Base-by-base conservation (phyloP, 2,797 vertebrate species). In the Hipposideros larvatus region DNA sequence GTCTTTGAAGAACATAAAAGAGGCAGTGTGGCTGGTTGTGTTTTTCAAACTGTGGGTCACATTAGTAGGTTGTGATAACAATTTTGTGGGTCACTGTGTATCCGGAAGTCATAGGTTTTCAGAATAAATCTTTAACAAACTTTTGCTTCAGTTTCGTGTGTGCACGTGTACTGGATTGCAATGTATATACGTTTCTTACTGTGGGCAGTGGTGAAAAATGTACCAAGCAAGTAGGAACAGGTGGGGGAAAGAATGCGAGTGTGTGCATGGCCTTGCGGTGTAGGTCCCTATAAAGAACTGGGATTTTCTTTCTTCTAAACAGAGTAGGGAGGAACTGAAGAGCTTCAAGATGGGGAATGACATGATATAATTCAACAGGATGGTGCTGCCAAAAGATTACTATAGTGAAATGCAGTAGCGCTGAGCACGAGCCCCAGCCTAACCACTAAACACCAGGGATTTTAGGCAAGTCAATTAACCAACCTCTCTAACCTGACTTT, bases 71-170 rank as follows among this genome's bases (percentile, higher is more conserved):
- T 95, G 75, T 66, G 73, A 74, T 79, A n/a, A 55, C 85, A 95
- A 79, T 71, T 83, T 92, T 86, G 82, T 86, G 59, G 53, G 41
- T 88, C 59, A 88, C 0, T 84, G 53, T 1, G 53, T 1, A 75
- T 22, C 46, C 85, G 22, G 63, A 15, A 91, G 46, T 78, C 70
- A 79, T 28, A 94, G 59, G 84, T 48, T 95, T 97, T 96, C 86
- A 61, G 63, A 96, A 4, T 22, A 95, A 91, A 28, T 43, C 80
- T 77, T 92, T 78, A 95, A 90, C 65, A 46, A 95, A 93, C 19
- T 90, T 87, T 48, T 77, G 65, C 18, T 92, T 91, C 26, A 37
- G 80, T 65, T 83, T 41, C 24, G 18, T 48, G 68, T 87, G 37
- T 48, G 24, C 48, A 8, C 18, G 14, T 48, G 16, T 71, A 53